Evolutionary conservation across 2,113 vertebrate species (phyloP).

Genomic region (Malurus cyaneus): DNA sequence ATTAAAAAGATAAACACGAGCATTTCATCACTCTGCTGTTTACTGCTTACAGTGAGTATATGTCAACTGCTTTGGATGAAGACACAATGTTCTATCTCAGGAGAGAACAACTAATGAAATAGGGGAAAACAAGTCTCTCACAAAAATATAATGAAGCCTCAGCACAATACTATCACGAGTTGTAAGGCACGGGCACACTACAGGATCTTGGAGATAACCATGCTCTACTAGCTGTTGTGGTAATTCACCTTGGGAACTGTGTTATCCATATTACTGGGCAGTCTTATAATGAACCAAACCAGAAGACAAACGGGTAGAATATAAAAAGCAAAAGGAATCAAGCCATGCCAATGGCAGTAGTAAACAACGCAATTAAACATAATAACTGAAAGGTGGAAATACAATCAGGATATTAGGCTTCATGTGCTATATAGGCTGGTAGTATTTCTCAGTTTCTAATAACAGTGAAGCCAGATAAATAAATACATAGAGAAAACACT

Average conservation of each 20-base stretch:
- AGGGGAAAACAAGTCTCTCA: background rate
- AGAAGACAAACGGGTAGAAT: background rate
- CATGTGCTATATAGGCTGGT: background rate
- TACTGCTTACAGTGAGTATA: background rate
- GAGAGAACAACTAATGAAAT: background rate
- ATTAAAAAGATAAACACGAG: background rate
- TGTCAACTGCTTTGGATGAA: background rate
- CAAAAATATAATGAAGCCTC: background rate
- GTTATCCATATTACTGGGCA: background rate
- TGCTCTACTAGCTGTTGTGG: background rate
- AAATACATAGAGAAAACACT: background rate
- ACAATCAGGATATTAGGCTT: background rate
- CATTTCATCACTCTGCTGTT: background rate
- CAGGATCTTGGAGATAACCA: background rate
- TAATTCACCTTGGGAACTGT: background rate
- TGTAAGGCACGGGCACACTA: background rate
- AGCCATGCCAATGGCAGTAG: background rate
- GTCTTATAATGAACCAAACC: background rate
- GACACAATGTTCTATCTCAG: background rate
- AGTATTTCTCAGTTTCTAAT: background rate
- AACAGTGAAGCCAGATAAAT: background rate
- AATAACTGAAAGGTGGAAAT: background rate
- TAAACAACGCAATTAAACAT: background rate
- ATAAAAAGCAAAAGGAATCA: background rate
- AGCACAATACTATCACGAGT: background rate